phyloP scores from a whole-genome alignment of 2,888 invertebrate genomes.

The Ametastegia equiseti region DNA sequence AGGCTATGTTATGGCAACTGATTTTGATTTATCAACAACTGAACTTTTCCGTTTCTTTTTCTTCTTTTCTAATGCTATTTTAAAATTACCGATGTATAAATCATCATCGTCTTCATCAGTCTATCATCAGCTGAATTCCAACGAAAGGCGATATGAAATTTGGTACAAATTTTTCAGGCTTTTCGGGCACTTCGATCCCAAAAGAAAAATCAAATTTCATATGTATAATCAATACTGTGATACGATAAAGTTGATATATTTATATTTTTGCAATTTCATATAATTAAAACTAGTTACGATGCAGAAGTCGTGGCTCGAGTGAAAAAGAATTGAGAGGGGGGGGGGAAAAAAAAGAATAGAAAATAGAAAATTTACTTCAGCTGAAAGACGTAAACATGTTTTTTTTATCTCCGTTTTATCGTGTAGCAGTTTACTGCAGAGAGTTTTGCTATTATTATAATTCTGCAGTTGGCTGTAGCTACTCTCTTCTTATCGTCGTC shows the following conservation, averaged over 20 bases:
- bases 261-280: no score
- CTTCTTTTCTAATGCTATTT: background rate
- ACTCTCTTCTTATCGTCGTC: background rate
- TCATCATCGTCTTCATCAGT: background rate
- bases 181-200: no score
- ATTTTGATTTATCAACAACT: slow-evolving; percentile 26
- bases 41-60: background rate
- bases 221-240: no score
- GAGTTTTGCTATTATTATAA: background rate
- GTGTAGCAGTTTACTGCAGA: background rate
- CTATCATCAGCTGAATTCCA: no score
- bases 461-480: background rate
- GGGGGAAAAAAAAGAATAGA: background rate
- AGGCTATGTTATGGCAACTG: slow-evolving; percentile 15
- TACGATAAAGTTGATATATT: no score
- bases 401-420: background rate
- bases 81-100: background rate
- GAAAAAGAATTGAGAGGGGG: background rate
- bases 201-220: no score
- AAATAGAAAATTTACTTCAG: background rate
- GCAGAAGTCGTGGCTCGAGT: no score
- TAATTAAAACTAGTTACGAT: no score
- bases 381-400: slow-evolving; percentile 9
- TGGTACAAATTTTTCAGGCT: no score
- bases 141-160: no score